Evolutionary conservation across 2,888 invertebrate genomes (phyloP).

Genomic region (Polydrusus tereticollis): DNA sequence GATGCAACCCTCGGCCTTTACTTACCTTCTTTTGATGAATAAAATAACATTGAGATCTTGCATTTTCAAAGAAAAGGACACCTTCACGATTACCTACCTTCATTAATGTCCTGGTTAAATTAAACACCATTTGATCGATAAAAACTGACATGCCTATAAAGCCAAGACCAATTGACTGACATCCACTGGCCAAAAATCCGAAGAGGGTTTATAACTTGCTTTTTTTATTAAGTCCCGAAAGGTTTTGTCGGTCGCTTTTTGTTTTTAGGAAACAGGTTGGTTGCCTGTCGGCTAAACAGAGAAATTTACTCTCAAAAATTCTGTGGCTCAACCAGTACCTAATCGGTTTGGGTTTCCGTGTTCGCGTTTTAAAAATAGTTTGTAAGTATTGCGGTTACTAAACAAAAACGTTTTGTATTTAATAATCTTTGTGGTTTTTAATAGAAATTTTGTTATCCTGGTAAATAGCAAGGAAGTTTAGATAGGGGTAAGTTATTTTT

Average conservation of each 20-base stretch:
- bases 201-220: conserved; percentile 41
- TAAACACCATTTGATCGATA: too few species aligned
- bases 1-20: too few species aligned
- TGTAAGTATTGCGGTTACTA: conserved; percentile 28
- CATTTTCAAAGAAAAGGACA: too few species aligned
- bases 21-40: too few species aligned
- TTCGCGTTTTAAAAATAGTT: conserved; percentile 32
- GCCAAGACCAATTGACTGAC: conserved; percentile 11
- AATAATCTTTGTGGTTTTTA: conserved; percentile 1
- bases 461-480: neutral
- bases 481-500: neutral
- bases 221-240: conserved; percentile 29
- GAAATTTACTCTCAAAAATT: conserved; percentile 43
- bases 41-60: too few species aligned
- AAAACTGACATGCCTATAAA: neutral
- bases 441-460: neutral
- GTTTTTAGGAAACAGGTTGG: conserved; percentile 38
- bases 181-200: conserved; percentile 23
- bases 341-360: conserved; percentile 44
- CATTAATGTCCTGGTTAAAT: too few species aligned
- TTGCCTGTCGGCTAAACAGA: conserved; percentile 30
- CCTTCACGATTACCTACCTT: too few species aligned
- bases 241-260: conserved; percentile 31
- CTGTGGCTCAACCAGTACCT: conserved; percentile 43
- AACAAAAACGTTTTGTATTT: conserved; percentile 17